Evolutionary conservation across 2,797 vertebrate species (phyloP).

Genomic region (Channa striata): DNA sequence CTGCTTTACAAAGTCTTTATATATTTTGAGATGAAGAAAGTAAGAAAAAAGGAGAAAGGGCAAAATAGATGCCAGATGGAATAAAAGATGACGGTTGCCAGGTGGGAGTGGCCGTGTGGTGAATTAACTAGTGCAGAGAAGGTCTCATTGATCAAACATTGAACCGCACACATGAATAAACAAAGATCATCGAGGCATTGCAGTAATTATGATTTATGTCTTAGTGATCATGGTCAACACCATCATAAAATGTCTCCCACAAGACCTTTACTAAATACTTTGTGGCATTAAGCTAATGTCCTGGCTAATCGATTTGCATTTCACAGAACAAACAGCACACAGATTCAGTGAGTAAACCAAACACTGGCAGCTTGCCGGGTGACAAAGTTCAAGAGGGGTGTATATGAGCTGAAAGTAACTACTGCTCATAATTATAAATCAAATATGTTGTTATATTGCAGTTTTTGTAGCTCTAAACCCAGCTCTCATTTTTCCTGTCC

Average conservation of each 20-base stretch:
- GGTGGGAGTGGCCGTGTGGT: neutral
- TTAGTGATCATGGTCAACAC: constrained; percentile 22
- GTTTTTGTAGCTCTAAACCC: constrained; percentile 8
- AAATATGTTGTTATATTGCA: constrained; percentile 35
- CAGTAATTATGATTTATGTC: constrained; percentile 19
- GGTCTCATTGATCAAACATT: constrained; percentile 3
- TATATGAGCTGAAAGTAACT: constrained; percentile 16
- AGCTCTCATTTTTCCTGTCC: constrained; percentile 17
- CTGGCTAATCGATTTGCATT: constrained; percentile 64
- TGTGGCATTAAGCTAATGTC: constrained; percentile 72
- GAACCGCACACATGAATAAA: constrained; percentile 20
- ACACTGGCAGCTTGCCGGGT: constrained; percentile 8
- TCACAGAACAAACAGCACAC: constrained; percentile 58
- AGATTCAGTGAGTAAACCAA: constrained; percentile 60
- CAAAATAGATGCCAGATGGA: neutral
- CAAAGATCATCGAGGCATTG: constrained; percentile 1
- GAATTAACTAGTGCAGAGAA: constrained; percentile 1
- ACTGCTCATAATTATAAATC: constrained; percentile 25
- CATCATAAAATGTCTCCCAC: constrained; percentile 35
- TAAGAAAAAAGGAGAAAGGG: neutral
- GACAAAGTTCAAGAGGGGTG: constrained; percentile 33
- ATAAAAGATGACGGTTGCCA: neutral
- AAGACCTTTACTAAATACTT: constrained; percentile 65
- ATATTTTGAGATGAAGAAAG: too few species aligned
- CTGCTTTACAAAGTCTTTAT: too few species aligned